phyloP scores from a whole-genome alignment of 2,113 vertebrate species.

The Gopherus flavomarginatus region DNA sequence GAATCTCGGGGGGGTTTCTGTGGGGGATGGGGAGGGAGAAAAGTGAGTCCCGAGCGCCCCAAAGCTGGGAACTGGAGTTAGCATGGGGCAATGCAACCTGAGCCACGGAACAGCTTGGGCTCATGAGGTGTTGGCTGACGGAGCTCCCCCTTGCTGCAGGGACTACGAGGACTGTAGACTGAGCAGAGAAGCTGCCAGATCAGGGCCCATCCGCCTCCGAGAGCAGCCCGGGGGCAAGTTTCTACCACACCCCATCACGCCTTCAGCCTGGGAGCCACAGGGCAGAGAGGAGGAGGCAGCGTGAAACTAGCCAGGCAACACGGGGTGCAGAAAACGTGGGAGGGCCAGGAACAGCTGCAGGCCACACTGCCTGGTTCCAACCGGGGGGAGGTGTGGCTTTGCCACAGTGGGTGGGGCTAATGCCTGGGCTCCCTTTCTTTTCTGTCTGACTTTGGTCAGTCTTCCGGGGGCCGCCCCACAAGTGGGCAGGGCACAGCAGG shows the following conservation, averaged over 20 bases:
- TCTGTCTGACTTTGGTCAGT: neutral
- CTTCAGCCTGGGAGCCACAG: neutral
- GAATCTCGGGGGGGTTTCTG: constrained; percentile 84
- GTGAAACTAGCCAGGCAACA: neutral
- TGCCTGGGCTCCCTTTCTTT: neutral
- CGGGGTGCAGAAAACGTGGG: neutral
- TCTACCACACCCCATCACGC: neutral
- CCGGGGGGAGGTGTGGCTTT: neutral
- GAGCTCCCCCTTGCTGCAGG: too few species aligned
- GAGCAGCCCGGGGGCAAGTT: too few species aligned
- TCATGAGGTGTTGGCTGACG: neutral
- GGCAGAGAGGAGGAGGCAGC: too few species aligned
- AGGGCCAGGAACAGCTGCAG: neutral
- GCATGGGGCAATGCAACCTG: neutral
- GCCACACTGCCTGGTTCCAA: neutral
- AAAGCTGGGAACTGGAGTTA: neutral
- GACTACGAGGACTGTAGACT: neutral
- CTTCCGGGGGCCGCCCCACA: too few species aligned
- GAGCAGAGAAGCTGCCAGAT: neutral
- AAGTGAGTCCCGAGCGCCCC: neutral
- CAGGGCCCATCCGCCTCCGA: neutral
- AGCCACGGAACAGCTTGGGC: neutral
- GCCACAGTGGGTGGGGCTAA: neutral
- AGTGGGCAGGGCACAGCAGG: neutral
- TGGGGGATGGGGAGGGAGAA: rapidly evolving